Base-by-base conservation (phyloP, 2,113 vertebrate genomes). In the Megaptera novaeangliae region DNA sequence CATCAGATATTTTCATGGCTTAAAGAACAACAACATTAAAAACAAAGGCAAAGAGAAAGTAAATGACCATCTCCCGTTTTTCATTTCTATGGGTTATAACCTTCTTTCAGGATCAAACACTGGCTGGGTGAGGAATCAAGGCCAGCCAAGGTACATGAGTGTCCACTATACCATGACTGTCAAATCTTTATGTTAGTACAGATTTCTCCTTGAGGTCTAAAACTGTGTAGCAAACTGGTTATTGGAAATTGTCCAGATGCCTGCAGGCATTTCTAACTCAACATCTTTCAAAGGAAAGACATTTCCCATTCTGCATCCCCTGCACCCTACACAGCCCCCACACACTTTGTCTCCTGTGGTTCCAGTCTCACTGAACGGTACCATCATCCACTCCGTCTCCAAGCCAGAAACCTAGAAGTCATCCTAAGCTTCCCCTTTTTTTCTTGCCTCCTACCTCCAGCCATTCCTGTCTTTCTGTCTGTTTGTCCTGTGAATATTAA, bases 1-100 rank as follows among this genome's bases (percentile, higher is more conserved):
- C 7, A 23, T 46, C 25, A 80, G 31, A 66, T 68, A 63, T 44
- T 5, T 68, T 91, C 39, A 25, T 34, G 31, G 52, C 14, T 93
- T 93, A 55, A 80, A 39, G 9, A 34, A 84, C 52, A 49, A 27
- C 52, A 23, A 23, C 7, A 92, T 64, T 75, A 49, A 83, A 89
- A 78, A 87, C 25, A 55, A 83, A 46, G 68, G 68, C 25, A 59
- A 90, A 92, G 55, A 87, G 88, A 91, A 89, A 91, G 88, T 14
- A 31, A 77, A 86, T n/a, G 52, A 39, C 46, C 8, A 2, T 18
- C 3, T 77, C 23, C 27, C 21, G 21, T 7, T 81, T 84, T 49
- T 46, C 29, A 21, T 1, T 57, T 95, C 20, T 68, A 55, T 39
- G 5, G 72, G 84, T 6, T 29, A 46, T 55, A 91, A 78, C 27